Conservation (phyloP, 2,113 vertebrate genomes). For the Acinonyx jubatus region DNA sequence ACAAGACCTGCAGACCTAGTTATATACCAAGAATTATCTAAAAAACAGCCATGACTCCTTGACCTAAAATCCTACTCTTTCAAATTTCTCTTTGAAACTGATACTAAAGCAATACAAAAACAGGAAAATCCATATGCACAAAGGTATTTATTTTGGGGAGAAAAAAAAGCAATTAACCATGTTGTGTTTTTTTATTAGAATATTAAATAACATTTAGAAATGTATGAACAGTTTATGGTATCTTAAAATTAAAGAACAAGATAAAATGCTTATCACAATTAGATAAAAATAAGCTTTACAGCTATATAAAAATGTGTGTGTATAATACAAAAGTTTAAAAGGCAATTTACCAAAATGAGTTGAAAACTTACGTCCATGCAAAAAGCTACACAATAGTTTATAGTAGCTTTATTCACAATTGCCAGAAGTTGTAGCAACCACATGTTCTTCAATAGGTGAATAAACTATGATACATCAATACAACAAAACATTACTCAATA, state of each 20-base stretch:
- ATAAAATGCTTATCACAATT: neutral
- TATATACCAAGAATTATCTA: neutral
- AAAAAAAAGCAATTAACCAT: neutral
- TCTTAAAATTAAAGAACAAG: neutral
- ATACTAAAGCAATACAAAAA: neutral
- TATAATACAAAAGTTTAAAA: neutral
- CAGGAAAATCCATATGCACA: neutral
- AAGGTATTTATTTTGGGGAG: neutral
- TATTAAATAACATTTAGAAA: neutral
- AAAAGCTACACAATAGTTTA: neutral
- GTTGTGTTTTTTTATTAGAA: neutral
- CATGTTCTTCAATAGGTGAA: neutral
- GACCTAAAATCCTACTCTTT: neutral
- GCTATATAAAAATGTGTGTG: neutral
- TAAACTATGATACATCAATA: neutral
- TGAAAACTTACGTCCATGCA: neutral
- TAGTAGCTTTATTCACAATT: neutral
- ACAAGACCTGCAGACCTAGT: neutral
- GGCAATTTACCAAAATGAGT: neutral
- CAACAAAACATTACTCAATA: neutral
- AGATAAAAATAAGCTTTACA: neutral
- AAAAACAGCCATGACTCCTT: neutral
- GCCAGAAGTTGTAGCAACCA: neutral
- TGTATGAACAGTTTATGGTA: neutral
- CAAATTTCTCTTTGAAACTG: neutral